These are phyloP conservation scores for Actenoides lindsayi DNA, from an alignment of 2,113 vertebrate species.

Conservation along the genomic window DNA sequence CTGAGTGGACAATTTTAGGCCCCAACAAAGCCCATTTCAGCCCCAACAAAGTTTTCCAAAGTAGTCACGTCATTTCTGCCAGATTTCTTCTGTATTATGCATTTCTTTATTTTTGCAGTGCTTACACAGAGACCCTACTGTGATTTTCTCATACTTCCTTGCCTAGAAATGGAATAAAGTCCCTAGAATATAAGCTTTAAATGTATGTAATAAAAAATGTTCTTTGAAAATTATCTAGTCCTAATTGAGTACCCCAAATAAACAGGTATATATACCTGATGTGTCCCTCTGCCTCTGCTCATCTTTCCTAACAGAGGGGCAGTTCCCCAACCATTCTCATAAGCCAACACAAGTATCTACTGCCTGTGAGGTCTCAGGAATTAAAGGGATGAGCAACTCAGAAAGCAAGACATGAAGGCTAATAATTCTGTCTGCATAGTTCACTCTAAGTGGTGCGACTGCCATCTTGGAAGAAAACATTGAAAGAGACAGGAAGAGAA, in stretches of 20 bases:
- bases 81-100: neutral
- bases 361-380: neutral
- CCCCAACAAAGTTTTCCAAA: neutral
- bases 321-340: neutral
- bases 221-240: neutral
- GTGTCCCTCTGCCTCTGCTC: accelerated
- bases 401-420: neutral
- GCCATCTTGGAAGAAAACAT: neutral
- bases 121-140: neutral
- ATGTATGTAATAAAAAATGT: neutral
- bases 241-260: neutral
- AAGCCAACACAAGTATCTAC: neutral
- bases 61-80: neutral
- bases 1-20: neutral
- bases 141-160: neutral
- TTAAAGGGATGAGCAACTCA: neutral
- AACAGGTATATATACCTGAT: neutral
- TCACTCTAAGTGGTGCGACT: neutral
- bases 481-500: neutral
- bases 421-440: neutral
- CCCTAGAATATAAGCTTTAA: neutral
- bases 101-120: neutral
- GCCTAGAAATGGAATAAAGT: neutral
- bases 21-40: neutral
- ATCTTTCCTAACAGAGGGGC: neutral